These are phyloP conservation scores for Morpho helenor DNA, from an alignment of 2,888 invertebrate genomes.

Conservation along the genomic window DNA sequence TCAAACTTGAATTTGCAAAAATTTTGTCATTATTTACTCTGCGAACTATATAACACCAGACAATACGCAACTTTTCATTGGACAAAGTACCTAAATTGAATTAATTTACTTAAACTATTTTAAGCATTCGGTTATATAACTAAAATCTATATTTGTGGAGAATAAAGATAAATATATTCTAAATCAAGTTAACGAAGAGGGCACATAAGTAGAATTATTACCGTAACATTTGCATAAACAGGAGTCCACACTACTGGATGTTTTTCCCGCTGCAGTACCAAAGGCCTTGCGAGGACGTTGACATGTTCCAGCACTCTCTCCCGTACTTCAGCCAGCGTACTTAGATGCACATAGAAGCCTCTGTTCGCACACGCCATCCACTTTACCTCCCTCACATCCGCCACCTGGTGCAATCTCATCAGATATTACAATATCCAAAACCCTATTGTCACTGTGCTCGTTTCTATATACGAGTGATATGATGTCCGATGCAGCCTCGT, in stretches of 20 bases:
- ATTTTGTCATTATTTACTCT: too few relatives aligned
- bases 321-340: slow-evolving; percentile 97
- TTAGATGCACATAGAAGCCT: slow-evolving; percentile 97
- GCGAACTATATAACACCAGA: too few relatives aligned
- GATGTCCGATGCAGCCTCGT: slow-evolving; percentile 33
- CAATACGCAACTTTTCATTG: too few relatives aligned
- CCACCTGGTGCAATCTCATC: slow-evolving; percentile 70
- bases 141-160: too few relatives aligned
- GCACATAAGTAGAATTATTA: slow-evolving; percentile 49
- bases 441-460: slow-evolving; percentile 7
- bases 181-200: too few relatives aligned
- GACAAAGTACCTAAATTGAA: too few relatives aligned
- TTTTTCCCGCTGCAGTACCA: slow-evolving; percentile 90
- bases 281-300: slow-evolving; percentile 96
- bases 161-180: too few relatives aligned
- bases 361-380: slow-evolving; percentile 99
- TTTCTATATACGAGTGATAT: slow-evolving; percentile 16
- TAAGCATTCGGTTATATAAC: too few relatives aligned
- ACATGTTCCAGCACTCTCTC: slow-evolving; percentile 98
- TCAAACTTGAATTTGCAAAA: too few relatives aligned
- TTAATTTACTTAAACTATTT: too few relatives aligned
- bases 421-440: slow-evolving; percentile 35
- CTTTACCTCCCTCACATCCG: slow-evolving; percentile 94
- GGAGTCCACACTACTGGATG: slow-evolving; percentile 98
- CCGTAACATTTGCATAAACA: slow-evolving; percentile 95